A percentile compares a stretch with the other conserved stretches of the same genome.
Conservation (phyloP, 2,113 vertebrate species). For the Equus quagga region DNA sequence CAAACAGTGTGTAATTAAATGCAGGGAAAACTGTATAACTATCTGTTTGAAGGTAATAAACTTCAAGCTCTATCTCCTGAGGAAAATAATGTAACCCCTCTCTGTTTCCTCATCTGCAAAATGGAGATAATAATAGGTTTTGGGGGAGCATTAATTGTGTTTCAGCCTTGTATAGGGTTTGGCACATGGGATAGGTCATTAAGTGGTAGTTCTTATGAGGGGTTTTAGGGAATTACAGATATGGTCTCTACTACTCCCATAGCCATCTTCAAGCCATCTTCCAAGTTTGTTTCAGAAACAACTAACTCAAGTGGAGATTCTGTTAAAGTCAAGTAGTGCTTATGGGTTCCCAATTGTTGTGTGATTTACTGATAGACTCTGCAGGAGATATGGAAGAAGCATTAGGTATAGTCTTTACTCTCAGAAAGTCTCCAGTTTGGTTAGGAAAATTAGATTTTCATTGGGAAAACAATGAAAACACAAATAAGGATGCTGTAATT, state of each 20-base stretch:
- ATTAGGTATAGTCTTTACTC: neutral
- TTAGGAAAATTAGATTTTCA: conserved; percentile 23
- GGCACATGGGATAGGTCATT: neutral
- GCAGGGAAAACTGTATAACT: neutral
- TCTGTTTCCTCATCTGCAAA: neutral
- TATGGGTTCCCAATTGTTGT: neutral
- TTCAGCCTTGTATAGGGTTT: neutral
- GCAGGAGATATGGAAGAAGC: neutral
- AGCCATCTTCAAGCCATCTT: neutral
- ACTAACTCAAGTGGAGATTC: neutral
- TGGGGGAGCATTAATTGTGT: neutral
- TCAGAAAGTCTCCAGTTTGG: neutral
- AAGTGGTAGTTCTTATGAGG: neutral
- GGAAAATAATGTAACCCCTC: neutral
- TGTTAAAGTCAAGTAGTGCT: neutral
- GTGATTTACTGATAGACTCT: neutral
- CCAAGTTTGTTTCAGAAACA: neutral
- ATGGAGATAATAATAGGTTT: neutral
- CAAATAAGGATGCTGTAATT: neutral
- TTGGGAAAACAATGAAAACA: neutral
- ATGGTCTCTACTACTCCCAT: neutral
- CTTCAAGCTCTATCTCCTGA: neutral
- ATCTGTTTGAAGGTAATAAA: neutral
- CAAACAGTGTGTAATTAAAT: neutral
- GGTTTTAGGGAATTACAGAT: neutral